Percentiles rank a stretch among this genome's conserved stretches.
Evolutionary conservation across 1,140 invertebrate species (phyloP).

Genomic region (Megalopta genalis): DNA sequence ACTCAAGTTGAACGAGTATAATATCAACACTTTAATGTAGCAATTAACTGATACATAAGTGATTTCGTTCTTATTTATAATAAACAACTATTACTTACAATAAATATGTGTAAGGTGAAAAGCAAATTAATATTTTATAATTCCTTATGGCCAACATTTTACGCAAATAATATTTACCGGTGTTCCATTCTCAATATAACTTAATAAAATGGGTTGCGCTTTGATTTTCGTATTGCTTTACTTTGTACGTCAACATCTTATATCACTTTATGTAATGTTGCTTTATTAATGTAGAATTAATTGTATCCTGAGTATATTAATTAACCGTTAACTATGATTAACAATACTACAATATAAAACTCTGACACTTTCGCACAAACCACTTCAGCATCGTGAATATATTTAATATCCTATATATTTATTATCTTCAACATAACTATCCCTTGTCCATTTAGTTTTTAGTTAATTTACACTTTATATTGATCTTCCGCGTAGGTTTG

Average conservation of each 20-base stretch:
- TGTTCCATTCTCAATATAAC: slow-evolving; percentile 55
- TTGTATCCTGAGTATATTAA: slow-evolving; percentile 36
- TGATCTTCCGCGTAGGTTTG: not conserved
- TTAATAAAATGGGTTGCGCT: slow-evolving; percentile 58
- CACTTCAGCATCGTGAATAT: slow-evolving; percentile 10
- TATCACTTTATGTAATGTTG: slow-evolving; percentile 33
- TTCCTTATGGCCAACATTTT: slow-evolving; percentile 61
- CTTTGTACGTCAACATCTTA: slow-evolving; percentile 56
- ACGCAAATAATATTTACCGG: slow-evolving; percentile 63
- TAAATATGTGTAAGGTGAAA: slow-evolving; percentile 73
- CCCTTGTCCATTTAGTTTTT: not conserved
- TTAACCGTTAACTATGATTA: slow-evolving; percentile 36
- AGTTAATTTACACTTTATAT: not conserved
- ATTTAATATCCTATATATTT: not conserved
- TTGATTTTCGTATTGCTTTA: slow-evolving; percentile 60
- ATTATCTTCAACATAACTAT: slow-evolving; percentile 9
- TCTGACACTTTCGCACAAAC: slow-evolving; percentile 44
- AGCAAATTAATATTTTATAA: slow-evolving; percentile 71
- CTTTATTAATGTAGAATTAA: slow-evolving; percentile 37
- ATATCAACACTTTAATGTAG: slow-evolving; percentile 79
- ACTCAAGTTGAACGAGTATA: slow-evolving; percentile 70
- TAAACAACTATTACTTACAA: slow-evolving; percentile 73
- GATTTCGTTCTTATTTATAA: slow-evolving; percentile 72
- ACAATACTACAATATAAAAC: slow-evolving; percentile 50
- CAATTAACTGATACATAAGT: slow-evolving; percentile 77